Evolutionary conservation across 2,113 vertebrate species (phyloP).

Genomic region (Lasiurus cinereus): DNA sequence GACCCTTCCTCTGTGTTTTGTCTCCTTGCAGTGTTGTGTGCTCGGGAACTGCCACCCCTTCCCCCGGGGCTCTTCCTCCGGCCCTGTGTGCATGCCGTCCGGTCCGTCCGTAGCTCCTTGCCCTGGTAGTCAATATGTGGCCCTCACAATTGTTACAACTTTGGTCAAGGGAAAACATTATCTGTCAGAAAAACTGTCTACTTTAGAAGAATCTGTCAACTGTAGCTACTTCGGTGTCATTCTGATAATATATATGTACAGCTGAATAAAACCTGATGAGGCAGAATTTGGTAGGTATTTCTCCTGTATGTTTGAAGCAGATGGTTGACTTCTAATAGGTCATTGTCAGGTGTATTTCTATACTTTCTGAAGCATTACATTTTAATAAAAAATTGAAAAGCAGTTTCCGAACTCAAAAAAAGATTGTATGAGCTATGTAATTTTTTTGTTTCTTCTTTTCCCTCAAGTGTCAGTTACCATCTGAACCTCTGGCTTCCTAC

Average conservation of each 20-base stretch:
- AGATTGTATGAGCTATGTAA: neutral
- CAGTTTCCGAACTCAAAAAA: slow-evolving; percentile 61
- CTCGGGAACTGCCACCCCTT: neutral
- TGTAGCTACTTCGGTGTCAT: slow-evolving; percentile 46
- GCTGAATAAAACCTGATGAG: slow-evolving; percentile 67
- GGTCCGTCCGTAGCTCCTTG: slow-evolving; percentile 54
- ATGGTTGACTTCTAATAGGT: slow-evolving; percentile 71
- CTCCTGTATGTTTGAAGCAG: slow-evolving; percentile 69
- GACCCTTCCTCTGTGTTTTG: slow-evolving; percentile 36
- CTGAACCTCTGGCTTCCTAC: neutral
- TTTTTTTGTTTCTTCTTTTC: slow-evolving; percentile 25
- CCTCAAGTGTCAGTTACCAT: neutral
- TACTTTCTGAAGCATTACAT: slow-evolving; percentile 79
- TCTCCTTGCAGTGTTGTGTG: slow-evolving; percentile 21
- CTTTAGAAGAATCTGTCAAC: slow-evolving; percentile 72
- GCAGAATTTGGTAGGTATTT: slow-evolving; percentile 71
- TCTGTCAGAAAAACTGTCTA: slow-evolving; percentile 67
- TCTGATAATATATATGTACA: neutral
- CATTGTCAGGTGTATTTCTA: slow-evolving; percentile 80
- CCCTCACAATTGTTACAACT: slow-evolving; percentile 23
- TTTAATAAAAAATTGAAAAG: slow-evolving; percentile 86
- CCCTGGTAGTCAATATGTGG: slow-evolving; percentile 43
- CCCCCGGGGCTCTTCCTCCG: neutral
- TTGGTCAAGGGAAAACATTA: slow-evolving; percentile 76
- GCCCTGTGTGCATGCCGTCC: slow-evolving; percentile 72